Base-by-base conservation (phyloP, 2,113 vertebrate genomes). In the Pelodiscus sinensis region DNA sequence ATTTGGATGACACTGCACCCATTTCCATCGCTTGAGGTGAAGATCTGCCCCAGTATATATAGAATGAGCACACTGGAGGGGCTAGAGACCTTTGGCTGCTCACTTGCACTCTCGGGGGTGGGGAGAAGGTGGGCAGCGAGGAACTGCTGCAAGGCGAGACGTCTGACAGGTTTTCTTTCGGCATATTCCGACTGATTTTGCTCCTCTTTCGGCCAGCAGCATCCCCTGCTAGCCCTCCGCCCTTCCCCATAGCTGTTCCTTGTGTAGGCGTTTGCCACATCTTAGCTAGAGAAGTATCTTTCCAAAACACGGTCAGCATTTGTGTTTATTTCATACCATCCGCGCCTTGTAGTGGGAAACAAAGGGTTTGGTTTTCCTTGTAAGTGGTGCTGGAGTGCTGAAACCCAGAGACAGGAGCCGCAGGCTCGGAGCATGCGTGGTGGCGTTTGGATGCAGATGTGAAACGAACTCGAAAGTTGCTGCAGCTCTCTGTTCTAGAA, bases 11-110 rank as follows among this genome's bases (percentile, higher is more conserved):
- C 85, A 73, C 35, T 77, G 80, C 50, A 85, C 2, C 7, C 85
- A 14, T 16, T 88, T 79, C 56, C 54, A 92, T 89, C 52, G 89
- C 85, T 83, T 92, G 92, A 83, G 83, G 52, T 93, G 51, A 60
- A 82, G 38, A 62, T 82, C 75, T 86, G n/a, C 10, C 57, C 87
- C 52, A 81, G 56, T 90, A 87, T 93, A 88, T 87, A 79, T 18
- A 90, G 56, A 19, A 50, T 65, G 24, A 86, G 81, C 62, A 90
- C 81, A 73, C 25, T 68, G 38, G 88, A 92, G 81, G 86, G 93
- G 50, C 24, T 19, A 54, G 73, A 38, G 29, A 73, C 79, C 88
- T 54, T 79, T 79, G 77, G 68, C 83, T 93, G 94, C 79, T 12
- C 50, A 51, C 55, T 80, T 92, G 50, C 87, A 68, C 68, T 81